A percentile compares a stretch with the other conserved stretches of the same genome.
These are phyloP conservation scores for Ichneumoninae sp. DNA, from an alignment of 2,888 invertebrate genomes.

Conservation along the genomic window DNA sequence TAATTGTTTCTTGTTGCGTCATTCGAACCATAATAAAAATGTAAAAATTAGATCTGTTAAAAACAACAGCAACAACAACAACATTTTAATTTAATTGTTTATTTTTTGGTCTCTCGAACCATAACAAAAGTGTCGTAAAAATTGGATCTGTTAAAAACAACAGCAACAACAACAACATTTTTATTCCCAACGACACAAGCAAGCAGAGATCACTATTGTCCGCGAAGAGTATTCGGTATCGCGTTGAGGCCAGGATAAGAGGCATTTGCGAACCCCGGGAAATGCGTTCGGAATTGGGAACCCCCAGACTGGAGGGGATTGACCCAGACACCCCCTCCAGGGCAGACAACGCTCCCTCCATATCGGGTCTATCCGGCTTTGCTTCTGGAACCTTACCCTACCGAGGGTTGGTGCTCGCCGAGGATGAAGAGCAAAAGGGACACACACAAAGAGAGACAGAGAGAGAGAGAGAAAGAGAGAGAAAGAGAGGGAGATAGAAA, in stretches of 20 bases:
- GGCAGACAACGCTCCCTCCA: constrained; percentile 77
- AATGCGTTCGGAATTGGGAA: constrained; percentile 82
- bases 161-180: not conserved
- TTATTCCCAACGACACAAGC: not conserved
- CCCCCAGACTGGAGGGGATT: constrained; percentile 83
- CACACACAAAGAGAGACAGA: constrained; percentile 10
- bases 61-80: not conserved
- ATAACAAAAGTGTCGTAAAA: too few species aligned
- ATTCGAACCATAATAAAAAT: too few species aligned
- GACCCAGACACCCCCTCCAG: constrained; percentile 85
- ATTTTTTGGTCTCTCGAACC: too few species aligned
- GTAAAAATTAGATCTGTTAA: too few species aligned
- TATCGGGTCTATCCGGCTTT: constrained; percentile 34
- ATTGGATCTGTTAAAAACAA: not conserved
- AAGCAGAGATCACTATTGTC: not conserved
- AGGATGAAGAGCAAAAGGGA: constrained; percentile 36
- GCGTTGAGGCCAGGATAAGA: not conserved
- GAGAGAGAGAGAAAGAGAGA: constrained; percentile 29
- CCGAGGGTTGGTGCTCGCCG: constrained; percentile 51
- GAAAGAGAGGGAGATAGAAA: constrained; percentile 23
- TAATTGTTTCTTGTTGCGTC: too few species aligned
- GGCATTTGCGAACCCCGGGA: constrained; percentile 81
- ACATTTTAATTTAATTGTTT: too few species aligned
- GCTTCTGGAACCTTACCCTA: constrained; percentile 65
- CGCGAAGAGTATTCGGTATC: constrained; percentile 30